Evolutionary conservation across 2,888 invertebrate species (phyloP).

Genomic region (Latrodectus elegans): DNA sequence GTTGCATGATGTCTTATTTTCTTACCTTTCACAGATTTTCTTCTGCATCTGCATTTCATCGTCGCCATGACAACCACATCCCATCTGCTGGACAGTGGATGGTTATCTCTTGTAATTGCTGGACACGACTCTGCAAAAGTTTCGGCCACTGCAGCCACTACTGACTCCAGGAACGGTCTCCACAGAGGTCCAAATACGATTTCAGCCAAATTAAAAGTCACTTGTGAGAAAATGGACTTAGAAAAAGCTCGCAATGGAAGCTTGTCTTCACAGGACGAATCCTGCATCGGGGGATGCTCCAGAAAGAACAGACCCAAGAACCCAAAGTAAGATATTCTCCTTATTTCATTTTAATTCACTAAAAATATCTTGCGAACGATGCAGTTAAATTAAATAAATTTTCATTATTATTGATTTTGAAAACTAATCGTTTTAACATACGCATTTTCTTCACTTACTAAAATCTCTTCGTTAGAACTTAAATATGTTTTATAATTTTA

Average conservation of each 20-base stretch:
- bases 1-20: too few species aligned
- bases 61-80: conserved; percentile 57
- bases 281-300: conserved; percentile 50
- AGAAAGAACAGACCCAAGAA: conserved; percentile 64
- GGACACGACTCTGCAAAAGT: conserved; percentile 48
- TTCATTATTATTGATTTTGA: too few species aligned
- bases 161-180: conserved; percentile 14
- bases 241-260: conserved; percentile 45
- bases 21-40: too few species aligned
- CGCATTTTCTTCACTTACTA: too few species aligned
- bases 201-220: conserved; percentile 63
- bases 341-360: too few species aligned
- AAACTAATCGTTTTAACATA: too few species aligned
- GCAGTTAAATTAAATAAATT: too few species aligned
- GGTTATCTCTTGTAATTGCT: conserved; percentile 63
- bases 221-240: conserved; percentile 66
- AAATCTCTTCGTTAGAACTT: too few species aligned
- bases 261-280: conserved; percentile 59
- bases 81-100: conserved; percentile 65
- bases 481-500: too few species aligned
- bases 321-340: conserved; percentile 47
- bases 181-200: conserved; percentile 44
- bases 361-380: too few species aligned
- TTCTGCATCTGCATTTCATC: neutral
- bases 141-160: conserved; percentile 21